phyloP scores from a whole-genome alignment of 2,797 vertebrate species.

The Hoplostethus mediterraneus region DNA sequence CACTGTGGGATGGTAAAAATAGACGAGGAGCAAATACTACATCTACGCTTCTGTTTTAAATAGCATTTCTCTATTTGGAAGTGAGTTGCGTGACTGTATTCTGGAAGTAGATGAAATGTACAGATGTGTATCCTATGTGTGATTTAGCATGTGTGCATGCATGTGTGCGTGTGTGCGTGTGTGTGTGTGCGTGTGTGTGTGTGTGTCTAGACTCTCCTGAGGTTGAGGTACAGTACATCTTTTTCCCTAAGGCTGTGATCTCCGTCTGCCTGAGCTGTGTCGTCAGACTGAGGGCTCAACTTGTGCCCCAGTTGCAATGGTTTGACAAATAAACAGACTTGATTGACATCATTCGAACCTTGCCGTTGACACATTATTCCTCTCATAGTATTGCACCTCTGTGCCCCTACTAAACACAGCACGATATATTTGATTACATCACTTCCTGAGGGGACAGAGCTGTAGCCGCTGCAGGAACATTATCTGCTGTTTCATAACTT shows the following conservation, averaged over 20 bases:
- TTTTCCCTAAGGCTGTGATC: conserved; percentile 73
- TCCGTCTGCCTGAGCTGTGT: conserved; percentile 46
- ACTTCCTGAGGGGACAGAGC: conserved; percentile 12
- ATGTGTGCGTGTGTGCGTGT: conserved; percentile 25
- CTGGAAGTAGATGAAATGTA: conserved; percentile 24
- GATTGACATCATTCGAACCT: conserved; percentile 53
- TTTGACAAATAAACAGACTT: conserved; percentile 77
- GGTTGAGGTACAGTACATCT: conserved; percentile 50
- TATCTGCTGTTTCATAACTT: conserved; percentile 51
- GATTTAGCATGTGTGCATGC: conserved; percentile 13
- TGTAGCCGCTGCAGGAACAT: conserved; percentile 25
- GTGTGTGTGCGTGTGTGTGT: background rate
- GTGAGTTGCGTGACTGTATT: conserved; percentile 45
- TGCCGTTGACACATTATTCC: background rate
- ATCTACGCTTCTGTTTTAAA: conserved; percentile 54
- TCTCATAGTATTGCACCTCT: background rate
- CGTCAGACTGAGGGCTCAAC: conserved; percentile 7
- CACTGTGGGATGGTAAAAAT: conserved; percentile 29
- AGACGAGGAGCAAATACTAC: conserved; percentile 50
- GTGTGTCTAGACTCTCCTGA: conserved; percentile 39
- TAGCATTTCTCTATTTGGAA: conserved; percentile 39
- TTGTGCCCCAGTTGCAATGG: conserved; percentile 67
- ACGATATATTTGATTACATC: conserved; percentile 15
- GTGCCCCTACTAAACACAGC: background rate
- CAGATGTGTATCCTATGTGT: conserved; percentile 3